A percentile compares a stretch with the other conserved stretches of the same genome.
Evolutionary conservation across 2,113 vertebrate species (phyloP).

Genomic region (Carassius gibelio): DNA sequence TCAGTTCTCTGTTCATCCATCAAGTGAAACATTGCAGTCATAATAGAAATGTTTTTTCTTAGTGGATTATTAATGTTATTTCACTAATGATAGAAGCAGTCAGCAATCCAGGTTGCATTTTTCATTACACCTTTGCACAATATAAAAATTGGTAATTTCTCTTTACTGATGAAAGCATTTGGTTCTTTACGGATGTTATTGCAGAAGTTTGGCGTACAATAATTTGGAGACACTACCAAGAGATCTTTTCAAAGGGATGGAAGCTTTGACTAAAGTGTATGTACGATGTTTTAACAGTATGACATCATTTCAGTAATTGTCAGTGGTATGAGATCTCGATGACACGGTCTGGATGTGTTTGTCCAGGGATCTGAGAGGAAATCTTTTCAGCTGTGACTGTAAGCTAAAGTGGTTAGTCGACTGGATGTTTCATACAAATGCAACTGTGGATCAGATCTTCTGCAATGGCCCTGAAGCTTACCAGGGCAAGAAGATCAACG

Average conservation of each 20-base stretch:
- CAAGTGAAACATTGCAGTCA: background rate
- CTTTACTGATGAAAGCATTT: background rate
- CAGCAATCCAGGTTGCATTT: background rate
- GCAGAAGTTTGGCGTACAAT: constrained; percentile 97
- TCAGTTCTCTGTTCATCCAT: background rate
- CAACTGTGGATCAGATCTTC: constrained; percentile 92
- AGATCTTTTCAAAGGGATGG: constrained; percentile 98
- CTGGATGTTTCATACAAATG: constrained; percentile 94
- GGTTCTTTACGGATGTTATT: constrained; percentile 45
- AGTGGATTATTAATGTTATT: background rate
- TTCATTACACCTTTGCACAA: background rate
- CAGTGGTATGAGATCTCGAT: background rate
- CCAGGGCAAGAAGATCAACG: constrained; percentile 90
- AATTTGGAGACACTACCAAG: constrained; percentile 93
- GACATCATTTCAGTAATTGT: background rate
- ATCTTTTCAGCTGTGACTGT: constrained; percentile 94
- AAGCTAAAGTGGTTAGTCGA: constrained; percentile 98
- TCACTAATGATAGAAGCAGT: background rate
- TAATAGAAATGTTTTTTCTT: background rate
- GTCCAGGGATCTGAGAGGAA: constrained; percentile 90
- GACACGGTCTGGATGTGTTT: background rate
- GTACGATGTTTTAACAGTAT: constrained; percentile 59
- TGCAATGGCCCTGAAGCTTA: constrained; percentile 88
- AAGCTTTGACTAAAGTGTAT: constrained; percentile 98
- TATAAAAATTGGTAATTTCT: background rate